Base-by-base conservation (phyloP, 1,140 invertebrate genomes). In the Dinoponera quadriceps region DNA sequence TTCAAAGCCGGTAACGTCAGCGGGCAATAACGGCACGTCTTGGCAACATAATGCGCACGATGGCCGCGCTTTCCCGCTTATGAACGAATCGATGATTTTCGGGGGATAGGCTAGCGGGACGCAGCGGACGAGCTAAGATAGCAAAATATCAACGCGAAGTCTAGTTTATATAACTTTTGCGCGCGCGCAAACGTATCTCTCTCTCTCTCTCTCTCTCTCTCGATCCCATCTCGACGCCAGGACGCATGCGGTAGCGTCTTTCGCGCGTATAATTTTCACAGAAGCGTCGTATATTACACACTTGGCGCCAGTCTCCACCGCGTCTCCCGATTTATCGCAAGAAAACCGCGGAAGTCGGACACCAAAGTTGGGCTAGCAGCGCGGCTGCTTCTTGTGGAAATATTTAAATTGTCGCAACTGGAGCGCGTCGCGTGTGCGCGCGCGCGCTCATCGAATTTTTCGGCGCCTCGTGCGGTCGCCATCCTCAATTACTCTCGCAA, bases 351-450 rank as follows among this genome's bases (percentile, higher is more conserved):
- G n/a, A 77, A 77, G 73, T 66, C 51, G 16, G 27, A 63, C 1
- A 63, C 5, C 7, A 51, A 75, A 75, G 27, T 22, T 65, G 60
- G 14, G 14, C 0, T 9, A 33, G 49, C 59, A 27, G 16, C 9
- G 20, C 20, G 11, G 14, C 25, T 27, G 14, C 38, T 48, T 74
- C 72, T 77, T 65, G n/a, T 38, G 38, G 38, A 77, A 66, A 65
- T 54, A 66, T 77, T 77, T 77, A 77, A 77, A 77, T 66, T 9
- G 65, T 14, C 11, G 44, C 20, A 77, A 66, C 73, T 63, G 16
- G 60, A 18, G 7, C 27, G 9, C 38, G 38, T 33, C 29, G n/a
- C n/a, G n/a, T n/a, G n/a, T n/a, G n/a, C n/a, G n/a, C 38, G 3
- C 38, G 38, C 38, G 38, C 38, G 7, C 38, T 44, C 38, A n/a